These are phyloP conservation scores for Pomatostomus ruficeps DNA, from an alignment of 2,113 vertebrate species.

Conservation along the genomic window DNA sequence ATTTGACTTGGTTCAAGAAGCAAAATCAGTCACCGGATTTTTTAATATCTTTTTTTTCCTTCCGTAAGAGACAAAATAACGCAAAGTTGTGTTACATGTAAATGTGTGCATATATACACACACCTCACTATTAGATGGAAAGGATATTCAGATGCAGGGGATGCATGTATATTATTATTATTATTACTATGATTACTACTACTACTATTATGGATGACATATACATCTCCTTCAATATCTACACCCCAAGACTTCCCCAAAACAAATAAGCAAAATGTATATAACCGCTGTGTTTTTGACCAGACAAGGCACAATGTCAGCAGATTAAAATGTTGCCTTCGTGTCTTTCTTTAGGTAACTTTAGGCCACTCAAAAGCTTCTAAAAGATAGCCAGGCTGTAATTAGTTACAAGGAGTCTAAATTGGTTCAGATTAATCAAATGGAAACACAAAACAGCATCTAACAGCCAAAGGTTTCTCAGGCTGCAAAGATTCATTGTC, in stretches of 20 bases:
- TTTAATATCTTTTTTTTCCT: conserved; percentile 71
- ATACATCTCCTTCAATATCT: background rate
- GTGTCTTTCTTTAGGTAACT: background rate
- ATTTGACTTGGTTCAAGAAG: conserved; percentile 81
- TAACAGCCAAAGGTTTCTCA: background rate
- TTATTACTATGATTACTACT: too few species aligned
- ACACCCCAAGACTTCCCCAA: background rate
- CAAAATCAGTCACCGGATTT: conserved; percentile 72
- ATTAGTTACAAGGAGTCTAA: background rate
- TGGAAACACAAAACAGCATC: background rate
- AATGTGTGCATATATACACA: background rate
- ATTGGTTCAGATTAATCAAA: background rate
- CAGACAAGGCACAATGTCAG: background rate
- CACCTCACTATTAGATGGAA: background rate
- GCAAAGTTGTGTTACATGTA: background rate
- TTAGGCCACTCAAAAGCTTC: background rate
- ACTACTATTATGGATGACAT: background rate
- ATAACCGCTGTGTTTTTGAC: background rate
- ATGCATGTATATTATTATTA: background rate
- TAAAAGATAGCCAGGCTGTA: background rate
- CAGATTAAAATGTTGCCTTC: background rate
- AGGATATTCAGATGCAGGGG: background rate
- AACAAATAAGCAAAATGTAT: background rate
- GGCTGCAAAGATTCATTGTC: background rate
- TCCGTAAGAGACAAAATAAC: conserved; percentile 50